Evolutionary conservation across 2,113 vertebrate species (phyloP).

Genomic region (Lepus timidus): DNA sequence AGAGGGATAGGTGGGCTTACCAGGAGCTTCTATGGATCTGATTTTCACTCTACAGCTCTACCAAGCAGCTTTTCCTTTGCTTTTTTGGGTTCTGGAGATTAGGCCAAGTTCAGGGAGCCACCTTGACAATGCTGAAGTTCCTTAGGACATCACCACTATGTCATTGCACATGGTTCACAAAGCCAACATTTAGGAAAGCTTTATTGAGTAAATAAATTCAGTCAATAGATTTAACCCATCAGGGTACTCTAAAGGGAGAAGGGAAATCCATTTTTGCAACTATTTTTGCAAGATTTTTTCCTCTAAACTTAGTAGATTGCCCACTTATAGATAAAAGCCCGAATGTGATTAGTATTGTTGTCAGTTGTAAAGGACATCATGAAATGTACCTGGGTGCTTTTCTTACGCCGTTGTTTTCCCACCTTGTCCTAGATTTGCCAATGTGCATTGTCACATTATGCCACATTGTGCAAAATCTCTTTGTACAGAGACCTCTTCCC

Average conservation of each 20-base stretch:
- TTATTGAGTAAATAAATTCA: conserved; percentile 35
- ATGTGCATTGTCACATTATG: conserved; percentile 9
- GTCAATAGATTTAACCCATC: conserved; percentile 26
- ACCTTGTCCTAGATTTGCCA: neutral
- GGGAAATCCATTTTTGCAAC: neutral
- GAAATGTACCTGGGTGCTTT: neutral
- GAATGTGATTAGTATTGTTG: conserved; percentile 4
- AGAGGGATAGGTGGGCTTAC: neutral
- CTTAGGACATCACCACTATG: conserved; percentile 1
- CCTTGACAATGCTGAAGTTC: neutral
- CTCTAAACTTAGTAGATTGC: conserved; percentile 5
- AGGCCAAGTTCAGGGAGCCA: neutral
- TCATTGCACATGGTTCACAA: neutral
- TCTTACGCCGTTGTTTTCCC: conserved; percentile 42
- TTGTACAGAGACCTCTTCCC: neutral
- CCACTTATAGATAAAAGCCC: conserved; percentile 22
- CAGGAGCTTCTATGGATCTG: neutral
- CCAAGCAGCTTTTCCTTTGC: neutral
- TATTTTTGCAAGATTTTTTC: neutral
- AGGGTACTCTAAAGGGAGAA: conserved; percentile 16
- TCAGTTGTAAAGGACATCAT: neutral
- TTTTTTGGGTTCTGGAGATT: conserved; percentile 11
- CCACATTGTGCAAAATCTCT: conserved; percentile 23
- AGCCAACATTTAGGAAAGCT: conserved; percentile 38
- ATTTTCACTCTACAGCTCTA: neutral